A percentile compares a stretch with the other conserved stretches of the same genome.
These are phyloP conservation scores for Diuraphis noxia DNA, from an alignment of 1,140 invertebrate genomes.

Conservation along the genomic window DNA sequence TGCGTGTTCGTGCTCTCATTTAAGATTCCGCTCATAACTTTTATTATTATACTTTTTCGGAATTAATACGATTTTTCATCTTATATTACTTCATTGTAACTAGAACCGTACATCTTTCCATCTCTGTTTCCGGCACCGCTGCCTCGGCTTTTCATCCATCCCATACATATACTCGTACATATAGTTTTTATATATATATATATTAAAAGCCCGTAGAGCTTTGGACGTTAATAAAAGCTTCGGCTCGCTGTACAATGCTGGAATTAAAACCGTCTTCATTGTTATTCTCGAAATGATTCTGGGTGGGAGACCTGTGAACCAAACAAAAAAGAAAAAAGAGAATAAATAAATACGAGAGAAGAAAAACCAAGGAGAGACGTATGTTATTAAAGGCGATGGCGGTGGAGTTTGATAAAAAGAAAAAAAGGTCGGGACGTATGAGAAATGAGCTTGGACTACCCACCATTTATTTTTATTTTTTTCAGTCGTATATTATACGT, in stretches of 20 bases:
- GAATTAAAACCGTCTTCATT: constrained; percentile 53
- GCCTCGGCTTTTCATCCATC: constrained; percentile 31
- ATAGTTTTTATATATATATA: too few relatives aligned
- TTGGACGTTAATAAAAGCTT: constrained; percentile 53
- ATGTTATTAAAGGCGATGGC: constrained; percentile 42
- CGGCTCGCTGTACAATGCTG: constrained; percentile 31
- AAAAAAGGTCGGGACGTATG: constrained; percentile 51
- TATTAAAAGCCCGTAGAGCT: constrained; percentile 44
- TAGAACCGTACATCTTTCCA: constrained; percentile 52
- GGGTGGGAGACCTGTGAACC: constrained; percentile 44
- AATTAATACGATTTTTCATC: constrained; percentile 54
- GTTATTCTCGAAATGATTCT: constrained; percentile 53
- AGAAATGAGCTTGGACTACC: constrained; percentile 40
- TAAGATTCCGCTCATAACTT: constrained; percentile 53
- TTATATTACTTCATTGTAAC: constrained; percentile 54
- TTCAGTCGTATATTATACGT: constrained; percentile 22
- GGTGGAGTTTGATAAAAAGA: constrained; percentile 50
- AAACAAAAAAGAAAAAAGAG: constrained; percentile 44
- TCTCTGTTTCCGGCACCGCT: constrained; percentile 46
- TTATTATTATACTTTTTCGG: constrained; percentile 53
- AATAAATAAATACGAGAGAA: constrained; percentile 46
- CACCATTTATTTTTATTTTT: constrained; percentile 51
- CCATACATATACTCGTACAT: background rate
- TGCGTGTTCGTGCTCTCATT: constrained; percentile 43
- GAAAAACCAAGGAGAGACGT: constrained; percentile 42